Evolutionary conservation across 2,797 vertebrate genomes (phyloP), one percentile per base, ranked within the genome.

Genomic region (Falco cherrug): DNA sequence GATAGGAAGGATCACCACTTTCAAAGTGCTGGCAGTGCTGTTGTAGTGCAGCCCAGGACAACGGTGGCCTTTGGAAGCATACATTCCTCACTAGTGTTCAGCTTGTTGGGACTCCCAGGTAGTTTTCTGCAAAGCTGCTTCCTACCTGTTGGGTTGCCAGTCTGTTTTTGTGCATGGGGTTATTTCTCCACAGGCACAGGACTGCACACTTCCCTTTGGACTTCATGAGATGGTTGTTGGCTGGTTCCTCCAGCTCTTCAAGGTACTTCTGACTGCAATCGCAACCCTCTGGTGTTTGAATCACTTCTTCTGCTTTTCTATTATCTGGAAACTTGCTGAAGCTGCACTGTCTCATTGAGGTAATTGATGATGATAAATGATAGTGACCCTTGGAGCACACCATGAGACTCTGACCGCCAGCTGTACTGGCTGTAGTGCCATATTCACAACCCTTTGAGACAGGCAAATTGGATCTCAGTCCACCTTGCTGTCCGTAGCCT

Each of bases 251-350:
- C 10, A 35, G 4, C 21, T 54, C 12, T 7, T 68, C 0, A 3
- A 35, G 67, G 57, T 35, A 13, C 16, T 75, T 65, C 8, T 37
- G 67, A 35, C 33, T 39, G 33, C 25, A 39, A 43, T 26, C 2
- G 5, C 8, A 53, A 2, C 12, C 9, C 5, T 76, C 22, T 51
- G 56, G 33, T 77, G 16, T 53, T 80, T 45, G 35, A 73, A 57
- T 37, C 0, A 0, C 16, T 45, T 51, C 37, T 84, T 50, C 7
- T 9, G 13, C 11, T 39, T 84, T 45, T 64, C 53, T 61, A 0
- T 25, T 16, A 1, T 1, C 16, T 61, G 24, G 61, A 39, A 65
- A 50, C 19, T 45, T 69, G 13, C n/a, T 76, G 61, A 41, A 74
- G 10, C n/a, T 78, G n/a, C 0, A 3, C 25, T 39, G 31, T 60